Conservation (phyloP, 2,888 invertebrate species). For the Colostygia pectinataria region DNA sequence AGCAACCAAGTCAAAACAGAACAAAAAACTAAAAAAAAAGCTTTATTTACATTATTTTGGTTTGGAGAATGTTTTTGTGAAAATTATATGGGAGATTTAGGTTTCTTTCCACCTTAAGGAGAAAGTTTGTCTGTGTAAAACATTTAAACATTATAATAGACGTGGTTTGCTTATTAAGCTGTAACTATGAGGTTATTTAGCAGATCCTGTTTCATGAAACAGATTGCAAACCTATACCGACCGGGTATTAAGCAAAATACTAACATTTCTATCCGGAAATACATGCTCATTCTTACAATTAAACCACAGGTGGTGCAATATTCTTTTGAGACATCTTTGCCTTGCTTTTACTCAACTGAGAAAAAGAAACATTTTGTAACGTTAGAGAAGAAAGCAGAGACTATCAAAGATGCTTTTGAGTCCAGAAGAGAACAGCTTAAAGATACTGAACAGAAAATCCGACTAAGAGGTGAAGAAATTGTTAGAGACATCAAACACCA, state of each 20-base stretch:
- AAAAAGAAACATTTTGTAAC: conserved; percentile 67
- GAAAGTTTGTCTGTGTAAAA: no score
- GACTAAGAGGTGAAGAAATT: conserved; percentile 67
- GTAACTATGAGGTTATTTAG: conserved; percentile 56
- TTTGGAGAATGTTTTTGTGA: no score
- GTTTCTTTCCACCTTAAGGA: no score
- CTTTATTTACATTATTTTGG: no score
- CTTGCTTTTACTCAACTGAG: conserved; percentile 63
- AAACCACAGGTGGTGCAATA: conserved; percentile 40
- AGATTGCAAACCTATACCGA: conserved; percentile 45
- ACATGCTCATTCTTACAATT: conserved; percentile 38
- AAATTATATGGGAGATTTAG: no score
- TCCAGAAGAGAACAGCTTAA: conserved; percentile 84
- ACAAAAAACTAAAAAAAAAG: no score
- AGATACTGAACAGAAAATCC: conserved; percentile 80
- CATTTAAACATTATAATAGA: no score
- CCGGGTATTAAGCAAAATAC: conserved; percentile 36
- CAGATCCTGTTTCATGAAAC: conserved; percentile 48
- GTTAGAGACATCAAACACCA: conserved; percentile 74
- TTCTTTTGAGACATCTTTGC: conserved; percentile 45
- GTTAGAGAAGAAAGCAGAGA: conserved; percentile 73
- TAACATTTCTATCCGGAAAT: conserved; percentile 42
- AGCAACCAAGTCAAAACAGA: no score
- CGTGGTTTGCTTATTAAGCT: not conserved
- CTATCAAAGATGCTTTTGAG: conserved; percentile 82